These are phyloP conservation scores for Argopecten irradians DNA, from an alignment of 1,140 invertebrate species.

Conservation along the genomic window DNA sequence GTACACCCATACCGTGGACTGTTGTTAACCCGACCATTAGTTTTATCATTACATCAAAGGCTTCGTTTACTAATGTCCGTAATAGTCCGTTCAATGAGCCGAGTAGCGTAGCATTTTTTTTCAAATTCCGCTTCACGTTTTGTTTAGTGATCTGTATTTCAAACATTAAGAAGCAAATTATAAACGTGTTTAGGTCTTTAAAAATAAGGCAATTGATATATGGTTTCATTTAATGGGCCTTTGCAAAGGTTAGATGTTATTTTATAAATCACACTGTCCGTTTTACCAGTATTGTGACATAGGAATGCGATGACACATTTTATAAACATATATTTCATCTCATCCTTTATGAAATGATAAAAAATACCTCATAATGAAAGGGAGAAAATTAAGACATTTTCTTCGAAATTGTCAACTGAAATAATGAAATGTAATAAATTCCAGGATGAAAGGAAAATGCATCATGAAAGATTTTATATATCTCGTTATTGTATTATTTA, in stretches of 20 bases:
- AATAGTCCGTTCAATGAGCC: background rate
- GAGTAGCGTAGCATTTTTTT: background rate
- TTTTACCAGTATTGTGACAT: background rate
- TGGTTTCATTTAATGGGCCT: background rate
- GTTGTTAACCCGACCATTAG: background rate
- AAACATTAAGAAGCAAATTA: background rate
- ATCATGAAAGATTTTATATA: background rate
- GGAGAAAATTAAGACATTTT: background rate
- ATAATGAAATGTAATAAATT: background rate
- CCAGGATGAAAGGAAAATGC: background rate
- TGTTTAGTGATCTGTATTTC: background rate
- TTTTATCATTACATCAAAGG: constrained; percentile 11
- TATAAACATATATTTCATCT: background rate
- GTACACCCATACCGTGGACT: background rate
- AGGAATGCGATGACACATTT: background rate
- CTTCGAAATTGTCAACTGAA: background rate
- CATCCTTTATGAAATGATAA: background rate
- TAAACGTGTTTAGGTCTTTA: background rate
- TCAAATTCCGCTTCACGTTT: background rate
- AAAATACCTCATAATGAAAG: background rate
- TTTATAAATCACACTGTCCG: background rate
- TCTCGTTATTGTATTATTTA: background rate
- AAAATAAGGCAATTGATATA: background rate
- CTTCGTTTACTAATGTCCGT: background rate
- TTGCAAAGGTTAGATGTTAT: background rate